These are phyloP conservation scores for Dolichopus griseipennis DNA, from an alignment of 2,888 invertebrate species.

Conservation along the genomic window DNA sequence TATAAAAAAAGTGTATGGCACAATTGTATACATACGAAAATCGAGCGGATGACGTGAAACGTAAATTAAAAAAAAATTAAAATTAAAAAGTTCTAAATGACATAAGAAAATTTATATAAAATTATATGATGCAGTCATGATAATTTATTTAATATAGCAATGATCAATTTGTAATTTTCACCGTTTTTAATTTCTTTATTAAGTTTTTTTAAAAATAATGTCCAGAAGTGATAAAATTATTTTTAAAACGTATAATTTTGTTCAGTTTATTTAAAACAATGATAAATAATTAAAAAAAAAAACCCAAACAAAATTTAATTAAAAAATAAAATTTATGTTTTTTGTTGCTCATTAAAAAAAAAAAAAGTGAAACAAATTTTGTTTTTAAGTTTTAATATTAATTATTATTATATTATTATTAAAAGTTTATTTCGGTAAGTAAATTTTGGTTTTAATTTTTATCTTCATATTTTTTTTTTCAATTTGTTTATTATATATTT, in stretches of 20 bases:
- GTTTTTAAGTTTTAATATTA: conserved; percentile 3
- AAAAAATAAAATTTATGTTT: neutral
- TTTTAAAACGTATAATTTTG: neutral
- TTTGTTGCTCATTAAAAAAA: neutral
- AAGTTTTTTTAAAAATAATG: neutral
- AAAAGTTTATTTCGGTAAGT: conserved; percentile 2
- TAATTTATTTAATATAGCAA: neutral
- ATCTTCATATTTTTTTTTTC: neutral
- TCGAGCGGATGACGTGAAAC: no score
- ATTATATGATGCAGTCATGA: neutral
- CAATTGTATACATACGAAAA: no score
- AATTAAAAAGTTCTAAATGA: no score
- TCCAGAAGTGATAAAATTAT: neutral
- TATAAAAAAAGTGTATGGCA: no score
- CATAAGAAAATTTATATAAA: no score
- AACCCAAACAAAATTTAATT: neutral
- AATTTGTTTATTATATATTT: neutral
- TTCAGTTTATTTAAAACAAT: neutral
- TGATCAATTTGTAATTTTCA: neutral
- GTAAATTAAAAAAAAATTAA: no score
- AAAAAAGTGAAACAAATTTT: neutral
- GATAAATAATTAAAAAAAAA: neutral
- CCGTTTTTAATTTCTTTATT: neutral
- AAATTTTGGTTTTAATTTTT: neutral
- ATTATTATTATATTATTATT: conserved; percentile 2